Evolutionary conservation across 1,140 invertebrate genomes (phyloP).

Genomic region (Megathymus violae): DNA sequence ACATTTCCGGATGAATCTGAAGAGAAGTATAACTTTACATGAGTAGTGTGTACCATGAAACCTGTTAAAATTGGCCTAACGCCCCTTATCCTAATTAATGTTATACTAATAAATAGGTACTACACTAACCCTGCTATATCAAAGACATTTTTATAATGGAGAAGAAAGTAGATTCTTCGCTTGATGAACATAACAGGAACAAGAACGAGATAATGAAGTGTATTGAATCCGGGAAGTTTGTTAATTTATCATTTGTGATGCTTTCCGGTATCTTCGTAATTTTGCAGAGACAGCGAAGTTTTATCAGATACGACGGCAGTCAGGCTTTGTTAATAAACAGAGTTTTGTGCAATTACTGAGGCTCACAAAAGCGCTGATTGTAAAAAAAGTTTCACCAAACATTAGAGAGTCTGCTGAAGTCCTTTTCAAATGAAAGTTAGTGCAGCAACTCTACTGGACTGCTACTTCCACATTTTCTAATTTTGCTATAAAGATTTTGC

Average conservation of each 20-base stretch:
- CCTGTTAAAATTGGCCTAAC: too few species aligned
- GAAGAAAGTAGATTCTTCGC: constrained; percentile 5
- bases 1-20: too few species aligned
- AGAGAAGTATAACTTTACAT: too few species aligned
- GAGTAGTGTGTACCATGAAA: too few species aligned
- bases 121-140: background rate
- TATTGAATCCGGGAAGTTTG: constrained; percentile 67
- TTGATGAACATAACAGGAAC: constrained; percentile 31
- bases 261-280: constrained; percentile 54
- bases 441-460: too few species aligned
- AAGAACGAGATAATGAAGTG: constrained; percentile 48
- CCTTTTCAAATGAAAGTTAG: background rate
- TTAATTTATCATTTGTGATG: constrained; percentile 73
- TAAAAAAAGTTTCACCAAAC: constrained; percentile 22
- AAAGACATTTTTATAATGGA: constrained; percentile 1
- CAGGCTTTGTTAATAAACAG: constrained; percentile 48
- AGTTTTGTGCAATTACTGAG: constrained; percentile 42
- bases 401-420: background rate
- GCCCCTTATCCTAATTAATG: too few species aligned
- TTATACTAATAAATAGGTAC: too few species aligned
- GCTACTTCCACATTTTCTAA: too few species aligned
- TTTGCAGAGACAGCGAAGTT: constrained; percentile 63
- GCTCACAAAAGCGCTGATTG: constrained; percentile 9
- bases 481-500: too few species aligned
- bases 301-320: constrained; percentile 53